Evolutionary conservation across 2,797 vertebrate genomes (phyloP).

Genomic region (Tadarida brasiliensis): DNA sequence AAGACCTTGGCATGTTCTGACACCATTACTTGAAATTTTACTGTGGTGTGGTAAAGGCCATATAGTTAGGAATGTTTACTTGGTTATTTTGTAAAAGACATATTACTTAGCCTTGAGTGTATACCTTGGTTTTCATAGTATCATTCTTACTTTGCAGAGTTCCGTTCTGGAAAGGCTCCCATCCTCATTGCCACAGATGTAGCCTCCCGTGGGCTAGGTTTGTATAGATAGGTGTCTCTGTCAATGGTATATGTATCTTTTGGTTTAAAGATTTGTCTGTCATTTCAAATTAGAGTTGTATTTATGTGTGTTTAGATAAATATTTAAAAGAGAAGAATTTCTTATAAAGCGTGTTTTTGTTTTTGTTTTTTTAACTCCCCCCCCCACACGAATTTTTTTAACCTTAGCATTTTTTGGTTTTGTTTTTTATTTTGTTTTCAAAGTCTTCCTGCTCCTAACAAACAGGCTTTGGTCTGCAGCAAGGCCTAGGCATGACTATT

Average conservation of each 20-base stretch:
- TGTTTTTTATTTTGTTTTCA: constrained; percentile 87
- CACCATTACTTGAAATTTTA: neutral
- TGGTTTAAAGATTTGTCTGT: constrained; percentile 75
- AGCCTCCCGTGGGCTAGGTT: constrained; percentile 99
- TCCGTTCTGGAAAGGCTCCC: constrained; percentile 98
- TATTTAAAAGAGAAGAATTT: constrained; percentile 76
- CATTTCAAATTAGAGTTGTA: constrained; percentile 72
- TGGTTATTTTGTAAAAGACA: neutral
- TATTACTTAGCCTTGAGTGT: neutral
- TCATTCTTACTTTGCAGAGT: constrained; percentile 91
- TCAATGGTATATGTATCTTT: constrained; percentile 81
- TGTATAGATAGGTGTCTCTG: constrained; percentile 91
- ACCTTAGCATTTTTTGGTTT: constrained; percentile 83
- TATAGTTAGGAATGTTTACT: neutral
- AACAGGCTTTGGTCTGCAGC: constrained; percentile 91
- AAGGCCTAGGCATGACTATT: constrained; percentile 90
- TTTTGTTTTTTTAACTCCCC: neutral
- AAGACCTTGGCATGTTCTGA: neutral
- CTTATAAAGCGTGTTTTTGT: constrained; percentile 84
- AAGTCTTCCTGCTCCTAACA: constrained; percentile 89
- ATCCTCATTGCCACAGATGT: constrained; percentile 99
- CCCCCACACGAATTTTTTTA: constrained; percentile 85
- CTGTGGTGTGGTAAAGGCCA: neutral
- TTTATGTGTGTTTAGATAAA: constrained; percentile 72
- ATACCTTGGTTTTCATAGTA: neutral